Percentiles rank a stretch among this genome's conserved stretches.
Conservation (phyloP, 2,888 invertebrate genomes). For the Axea sp. region DNA sequence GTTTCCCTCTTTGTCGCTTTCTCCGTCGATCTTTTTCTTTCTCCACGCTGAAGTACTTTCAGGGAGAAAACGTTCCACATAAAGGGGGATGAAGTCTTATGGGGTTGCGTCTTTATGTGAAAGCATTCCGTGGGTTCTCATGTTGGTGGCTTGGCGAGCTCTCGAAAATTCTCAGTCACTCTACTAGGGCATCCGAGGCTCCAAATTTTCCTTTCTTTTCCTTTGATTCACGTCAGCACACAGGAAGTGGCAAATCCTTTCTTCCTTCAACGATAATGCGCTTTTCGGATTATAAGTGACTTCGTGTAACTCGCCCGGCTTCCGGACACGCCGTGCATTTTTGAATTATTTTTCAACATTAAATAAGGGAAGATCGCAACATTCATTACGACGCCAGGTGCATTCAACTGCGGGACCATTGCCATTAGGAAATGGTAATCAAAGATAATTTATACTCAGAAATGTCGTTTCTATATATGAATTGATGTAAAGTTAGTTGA, state of each 20-base stretch:
- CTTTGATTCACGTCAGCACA: constrained; percentile 64
- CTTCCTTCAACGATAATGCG: constrained; percentile 64
- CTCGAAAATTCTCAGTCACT: constrained; percentile 67
- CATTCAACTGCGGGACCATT: constrained; percentile 5
- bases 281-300: constrained; percentile 64
- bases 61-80: constrained; percentile 70
- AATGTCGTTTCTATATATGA: no score
- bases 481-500: no score
- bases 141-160: constrained; percentile 70
- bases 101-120: constrained; percentile 76
- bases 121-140: constrained; percentile 77
- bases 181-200: constrained; percentile 58
- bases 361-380: constrained; percentile 24
- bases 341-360: constrained; percentile 56
- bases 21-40: constrained; percentile 34
- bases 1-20: constrained; percentile 18
- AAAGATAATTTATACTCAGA: constrained; percentile 2
- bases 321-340: constrained; percentile 52
- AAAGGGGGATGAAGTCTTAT: constrained; percentile 73
- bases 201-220: constrained; percentile 64
- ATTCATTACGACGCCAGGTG: constrained; percentile 44
- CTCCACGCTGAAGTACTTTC: constrained; percentile 64
- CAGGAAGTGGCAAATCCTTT: constrained; percentile 65
- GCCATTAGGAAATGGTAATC: background rate
- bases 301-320: constrained; percentile 57